These are phyloP conservation scores for Eulithis prunata DNA, from an alignment of 2,888 invertebrate genomes.

Conservation along the genomic window DNA sequence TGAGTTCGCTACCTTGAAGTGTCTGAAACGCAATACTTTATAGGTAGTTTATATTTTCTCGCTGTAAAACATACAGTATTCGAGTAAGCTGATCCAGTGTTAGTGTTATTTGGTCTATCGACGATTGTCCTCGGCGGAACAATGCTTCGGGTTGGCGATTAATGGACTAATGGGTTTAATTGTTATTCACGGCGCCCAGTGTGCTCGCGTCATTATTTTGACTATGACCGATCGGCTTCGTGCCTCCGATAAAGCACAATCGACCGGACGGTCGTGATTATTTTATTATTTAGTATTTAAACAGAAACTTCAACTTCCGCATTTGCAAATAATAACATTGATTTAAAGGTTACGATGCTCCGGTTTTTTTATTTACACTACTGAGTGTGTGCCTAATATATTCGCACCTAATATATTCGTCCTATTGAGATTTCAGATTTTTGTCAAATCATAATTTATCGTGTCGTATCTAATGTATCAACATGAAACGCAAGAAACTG, in stretches of 20 bases:
- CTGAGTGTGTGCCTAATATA: no score
- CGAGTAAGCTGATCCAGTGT: constrained; percentile 66
- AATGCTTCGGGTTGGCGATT: constrained; percentile 73
- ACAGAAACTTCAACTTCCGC: constrained; percentile 66
- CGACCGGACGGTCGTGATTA: constrained; percentile 49
- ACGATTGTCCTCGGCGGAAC: constrained; percentile 75
- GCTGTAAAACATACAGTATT: constrained; percentile 54
- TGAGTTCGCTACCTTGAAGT: constrained; percentile 51
- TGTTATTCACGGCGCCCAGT: constrained; percentile 59
- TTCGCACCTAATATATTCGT: no score
- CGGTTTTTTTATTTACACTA: not conserved
- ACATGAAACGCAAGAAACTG: not conserved
- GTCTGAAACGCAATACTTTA: constrained; percentile 60
- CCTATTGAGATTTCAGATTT: no score
- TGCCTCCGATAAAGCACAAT: constrained; percentile 77
- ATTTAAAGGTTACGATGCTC: not conserved
- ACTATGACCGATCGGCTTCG: constrained; percentile 76
- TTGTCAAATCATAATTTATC: no score
- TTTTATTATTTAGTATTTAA: constrained; percentile 68
- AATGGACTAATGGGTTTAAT: constrained; percentile 79
- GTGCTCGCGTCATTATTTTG: constrained; percentile 74
- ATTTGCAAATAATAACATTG: constrained; percentile 26
- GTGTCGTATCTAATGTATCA: no score
- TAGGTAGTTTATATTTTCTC: constrained; percentile 61
- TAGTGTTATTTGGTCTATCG: constrained; percentile 80